A percentile compares a stretch with the other conserved stretches of the same genome.
These are phyloP conservation scores for Dynastes hyllus DNA, from an alignment of 2,888 invertebrate species.

Conservation along the genomic window DNA sequence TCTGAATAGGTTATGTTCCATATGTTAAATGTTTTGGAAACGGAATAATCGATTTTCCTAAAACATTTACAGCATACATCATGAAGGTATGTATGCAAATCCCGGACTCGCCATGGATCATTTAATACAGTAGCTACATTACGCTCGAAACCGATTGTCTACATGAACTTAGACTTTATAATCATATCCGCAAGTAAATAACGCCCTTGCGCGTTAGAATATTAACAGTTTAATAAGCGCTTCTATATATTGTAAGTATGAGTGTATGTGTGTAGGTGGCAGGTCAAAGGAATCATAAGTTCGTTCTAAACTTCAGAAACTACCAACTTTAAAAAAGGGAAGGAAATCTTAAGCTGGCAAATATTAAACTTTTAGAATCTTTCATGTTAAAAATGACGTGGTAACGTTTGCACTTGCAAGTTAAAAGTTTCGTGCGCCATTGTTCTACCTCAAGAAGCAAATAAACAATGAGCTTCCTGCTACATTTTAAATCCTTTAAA, in stretches of 20 bases:
- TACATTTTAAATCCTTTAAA: slow-evolving; percentile 8
- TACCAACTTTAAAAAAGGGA: neutral
- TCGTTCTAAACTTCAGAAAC: slow-evolving; percentile 5
- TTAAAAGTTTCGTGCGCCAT: slow-evolving; percentile 32
- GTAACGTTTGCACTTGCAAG: slow-evolving; percentile 17
- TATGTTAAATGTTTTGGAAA: slow-evolving; percentile 39
- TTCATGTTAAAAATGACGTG: slow-evolving; percentile 24
- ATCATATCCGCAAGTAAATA: neutral
- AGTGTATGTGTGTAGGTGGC: neutral
- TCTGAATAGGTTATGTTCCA: slow-evolving; percentile 9
- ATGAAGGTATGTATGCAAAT: slow-evolving; percentile 14
- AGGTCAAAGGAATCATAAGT: neutral
- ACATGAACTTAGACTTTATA: neutral
- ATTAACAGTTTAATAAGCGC: neutral
- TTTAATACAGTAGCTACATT: slow-evolving; percentile 1
- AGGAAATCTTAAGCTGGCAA: slow-evolving; percentile 25
- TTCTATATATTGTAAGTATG: neutral
- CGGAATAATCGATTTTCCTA: slow-evolving; percentile 30
- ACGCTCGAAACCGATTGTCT: neutral
- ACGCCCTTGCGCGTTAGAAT: too few relatives aligned
- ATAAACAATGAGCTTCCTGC: slow-evolving; percentile 36
- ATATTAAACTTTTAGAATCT: slow-evolving; percentile 29
- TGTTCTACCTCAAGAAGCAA: slow-evolving; percentile 19
- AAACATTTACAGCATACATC: slow-evolving; percentile 23
- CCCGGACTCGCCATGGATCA: neutral